Evolutionary conservation across 2,113 vertebrate species (phyloP).

Genomic region (Amphiprion ocellaris): DNA sequence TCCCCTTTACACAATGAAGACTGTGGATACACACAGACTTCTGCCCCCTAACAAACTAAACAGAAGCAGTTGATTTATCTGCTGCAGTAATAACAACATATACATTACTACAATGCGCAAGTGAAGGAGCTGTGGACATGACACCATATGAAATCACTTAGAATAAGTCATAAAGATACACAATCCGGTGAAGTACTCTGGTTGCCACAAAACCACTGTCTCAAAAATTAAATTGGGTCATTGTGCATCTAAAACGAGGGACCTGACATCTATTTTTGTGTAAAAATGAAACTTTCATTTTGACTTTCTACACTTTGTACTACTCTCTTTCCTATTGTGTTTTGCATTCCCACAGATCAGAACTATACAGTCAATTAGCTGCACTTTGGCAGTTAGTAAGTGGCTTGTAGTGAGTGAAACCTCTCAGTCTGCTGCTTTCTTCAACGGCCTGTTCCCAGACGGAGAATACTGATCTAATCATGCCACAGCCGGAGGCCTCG

Average conservation of each 20-base stretch:
- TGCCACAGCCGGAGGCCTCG: slow-evolving; percentile 12
- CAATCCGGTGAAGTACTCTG: not conserved
- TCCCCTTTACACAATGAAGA: too few species aligned
- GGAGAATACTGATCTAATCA: slow-evolving; percentile 12
- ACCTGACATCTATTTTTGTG: not conserved
- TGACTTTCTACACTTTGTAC: not conserved
- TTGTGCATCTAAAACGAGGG: not conserved
- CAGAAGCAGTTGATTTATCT: too few species aligned
- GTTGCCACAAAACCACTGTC: too few species aligned
- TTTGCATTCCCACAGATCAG: not conserved
- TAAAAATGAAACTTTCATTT: not conserved
- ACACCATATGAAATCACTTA: too few species aligned
- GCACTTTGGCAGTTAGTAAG: not conserved
- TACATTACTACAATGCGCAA: too few species aligned
- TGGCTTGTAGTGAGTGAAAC: slow-evolving; percentile 36
- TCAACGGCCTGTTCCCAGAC: slow-evolving; percentile 53
- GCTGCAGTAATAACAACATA: too few species aligned
- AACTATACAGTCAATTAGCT: not conserved
- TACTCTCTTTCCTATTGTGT: not conserved
- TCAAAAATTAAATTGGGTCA: not conserved
- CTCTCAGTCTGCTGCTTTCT: slow-evolving; percentile 24
- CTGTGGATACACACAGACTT: too few species aligned
- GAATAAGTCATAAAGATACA: not conserved
- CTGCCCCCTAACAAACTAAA: too few species aligned
- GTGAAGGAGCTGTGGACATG: not conserved